Percentiles rank a stretch among this genome's conserved stretches.
These are phyloP conservation scores for Apamea sordens DNA, from an alignment of 2,888 invertebrate species.

Conservation along the genomic window DNA sequence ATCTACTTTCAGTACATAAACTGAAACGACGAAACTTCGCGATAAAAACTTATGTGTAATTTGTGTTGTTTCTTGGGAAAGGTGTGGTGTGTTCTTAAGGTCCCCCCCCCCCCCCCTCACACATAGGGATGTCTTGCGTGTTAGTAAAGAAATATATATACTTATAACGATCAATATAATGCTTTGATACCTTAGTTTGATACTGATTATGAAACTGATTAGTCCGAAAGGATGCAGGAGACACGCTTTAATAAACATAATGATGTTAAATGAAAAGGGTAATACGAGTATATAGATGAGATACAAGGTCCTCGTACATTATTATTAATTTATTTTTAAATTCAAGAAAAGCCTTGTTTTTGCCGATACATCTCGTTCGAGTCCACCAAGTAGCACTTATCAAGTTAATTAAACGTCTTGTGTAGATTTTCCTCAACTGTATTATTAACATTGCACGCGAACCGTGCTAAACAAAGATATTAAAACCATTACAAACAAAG, in stretches of 20 bases:
- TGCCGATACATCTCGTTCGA: background rate
- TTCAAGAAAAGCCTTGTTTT: background rate
- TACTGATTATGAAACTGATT: constrained; percentile 1
- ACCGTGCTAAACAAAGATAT: constrained; percentile 26
- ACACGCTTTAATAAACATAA: constrained; percentile 16
- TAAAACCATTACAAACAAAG: constrained; percentile 20
- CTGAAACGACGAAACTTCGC: constrained; percentile 24
- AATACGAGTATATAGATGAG: constrained; percentile 1
- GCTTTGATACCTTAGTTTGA: background rate
- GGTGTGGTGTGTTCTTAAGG: constrained; percentile 24
- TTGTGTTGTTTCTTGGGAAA: constrained; percentile 13
- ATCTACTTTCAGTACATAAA: constrained; percentile 26
- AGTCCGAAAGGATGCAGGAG: background rate
- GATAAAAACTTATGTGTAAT: constrained; percentile 12
- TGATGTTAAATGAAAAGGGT: background rate
- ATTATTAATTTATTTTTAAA: background rate
- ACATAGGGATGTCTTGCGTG: background rate
- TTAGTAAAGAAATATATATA: background rate
- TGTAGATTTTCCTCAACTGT: constrained; percentile 28
- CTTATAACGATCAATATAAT: constrained; percentile 5
- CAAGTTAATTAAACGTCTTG: constrained; percentile 19
- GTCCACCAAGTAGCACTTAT: constrained; percentile 8
- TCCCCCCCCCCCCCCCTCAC: constrained; percentile 59
- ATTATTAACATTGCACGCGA: constrained; percentile 20
- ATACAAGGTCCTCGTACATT: constrained; percentile 4